These are phyloP conservation scores for Glyptemys insculpta DNA, from an alignment of 2,797 vertebrate species.

Conservation along the genomic window DNA sequence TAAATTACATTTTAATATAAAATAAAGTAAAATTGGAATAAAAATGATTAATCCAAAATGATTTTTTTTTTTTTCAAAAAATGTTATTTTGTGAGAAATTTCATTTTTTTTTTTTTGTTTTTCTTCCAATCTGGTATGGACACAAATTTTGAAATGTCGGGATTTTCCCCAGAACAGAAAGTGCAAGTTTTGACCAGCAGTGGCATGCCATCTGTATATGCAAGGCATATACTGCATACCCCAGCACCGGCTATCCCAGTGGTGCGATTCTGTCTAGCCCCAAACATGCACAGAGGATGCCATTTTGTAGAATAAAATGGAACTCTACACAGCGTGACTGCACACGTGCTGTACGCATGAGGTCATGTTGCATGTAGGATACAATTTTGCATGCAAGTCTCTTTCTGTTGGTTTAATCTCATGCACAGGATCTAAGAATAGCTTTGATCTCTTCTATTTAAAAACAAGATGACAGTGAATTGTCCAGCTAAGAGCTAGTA, in stretches of 20 bases:
- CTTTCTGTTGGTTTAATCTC: background rate
- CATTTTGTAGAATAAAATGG: background rate
- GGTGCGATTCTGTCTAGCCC: background rate
- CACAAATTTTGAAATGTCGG: background rate
- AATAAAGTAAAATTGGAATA: background rate
- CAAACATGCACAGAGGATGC: background rate
- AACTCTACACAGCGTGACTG: background rate
- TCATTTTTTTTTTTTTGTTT: background rate
- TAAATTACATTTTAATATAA: background rate
- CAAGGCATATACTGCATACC: background rate
- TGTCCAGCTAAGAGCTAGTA: background rate
- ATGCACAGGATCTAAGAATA: background rate
- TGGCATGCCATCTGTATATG: background rate
- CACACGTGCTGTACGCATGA: fast-evolving
- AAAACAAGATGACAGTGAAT: background rate
- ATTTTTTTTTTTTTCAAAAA: background rate
- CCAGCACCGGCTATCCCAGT: background rate
- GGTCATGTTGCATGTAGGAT: background rate
- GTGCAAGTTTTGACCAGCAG: background rate
- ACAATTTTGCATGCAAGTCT: background rate
- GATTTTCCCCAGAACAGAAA: background rate
- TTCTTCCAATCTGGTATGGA: background rate
- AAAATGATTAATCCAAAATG: background rate
- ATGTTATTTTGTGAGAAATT: background rate
- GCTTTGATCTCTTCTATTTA: background rate